Conservation (phyloP, 2,888 invertebrate species). For the Helicoverpa assulta region DNA sequence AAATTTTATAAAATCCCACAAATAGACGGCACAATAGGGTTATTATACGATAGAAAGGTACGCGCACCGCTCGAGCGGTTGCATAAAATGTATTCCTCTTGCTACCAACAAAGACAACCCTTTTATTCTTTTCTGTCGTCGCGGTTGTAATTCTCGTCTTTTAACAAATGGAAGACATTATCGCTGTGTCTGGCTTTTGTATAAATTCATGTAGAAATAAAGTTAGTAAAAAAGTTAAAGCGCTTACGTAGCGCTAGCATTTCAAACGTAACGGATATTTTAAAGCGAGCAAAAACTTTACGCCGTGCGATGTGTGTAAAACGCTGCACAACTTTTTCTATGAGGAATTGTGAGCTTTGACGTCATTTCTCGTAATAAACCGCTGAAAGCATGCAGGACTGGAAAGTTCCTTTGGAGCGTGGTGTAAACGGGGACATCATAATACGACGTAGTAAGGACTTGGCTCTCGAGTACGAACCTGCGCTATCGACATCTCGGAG, state of each 20-base stretch:
- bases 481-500: conserved; percentile 74
- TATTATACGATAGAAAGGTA: conserved; percentile 77
- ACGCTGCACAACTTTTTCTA: conserved; percentile 64
- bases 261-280: conserved; percentile 81
- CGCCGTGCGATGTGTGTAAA: conserved; percentile 66
- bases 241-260: conserved; percentile 78
- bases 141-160: conserved; percentile 84
- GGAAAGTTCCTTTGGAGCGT: conserved; percentile 57
- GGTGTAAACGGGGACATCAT: conserved; percentile 59
- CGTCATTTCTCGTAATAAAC: conserved; percentile 45
- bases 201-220: conserved; percentile 86
- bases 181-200: conserved; percentile 85
- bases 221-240: conserved; percentile 84
- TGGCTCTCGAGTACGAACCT: conserved; percentile 62
- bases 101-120: conserved; percentile 83
- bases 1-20: conserved; percentile 56
- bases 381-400: conserved; percentile 31
- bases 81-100: conserved; percentile 84
- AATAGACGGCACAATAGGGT: conserved; percentile 70
- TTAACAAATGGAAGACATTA: conserved; percentile 88
- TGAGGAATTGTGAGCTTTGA: conserved; percentile 64
- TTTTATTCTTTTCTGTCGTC: conserved; percentile 85
- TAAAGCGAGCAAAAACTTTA: conserved; percentile 74
- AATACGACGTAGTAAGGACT: conserved; percentile 60
- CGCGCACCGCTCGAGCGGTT: conserved; percentile 72